phyloP scores from a whole-genome alignment of 2,888 invertebrate species.

The Matsumyia berberina region DNA sequence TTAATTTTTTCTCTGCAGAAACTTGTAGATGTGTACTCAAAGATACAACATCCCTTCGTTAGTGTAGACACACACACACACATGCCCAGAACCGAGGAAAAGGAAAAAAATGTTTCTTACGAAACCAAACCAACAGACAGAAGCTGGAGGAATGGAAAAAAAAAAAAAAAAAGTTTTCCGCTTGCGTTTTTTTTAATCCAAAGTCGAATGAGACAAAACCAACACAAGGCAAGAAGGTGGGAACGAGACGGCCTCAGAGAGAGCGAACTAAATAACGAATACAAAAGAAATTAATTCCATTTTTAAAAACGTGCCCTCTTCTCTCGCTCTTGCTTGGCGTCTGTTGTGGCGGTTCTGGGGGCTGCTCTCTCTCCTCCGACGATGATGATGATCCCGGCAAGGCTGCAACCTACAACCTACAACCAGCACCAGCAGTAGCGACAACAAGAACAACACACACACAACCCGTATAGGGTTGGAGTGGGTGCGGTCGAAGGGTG shows the following conservation, averaged over 20 bases:
- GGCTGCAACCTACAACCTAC: slow-evolving; percentile 68
- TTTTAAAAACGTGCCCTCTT: slow-evolving; percentile 78
- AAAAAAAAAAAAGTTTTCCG: slow-evolving; percentile 63
- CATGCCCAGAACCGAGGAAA: slow-evolving; percentile 13
- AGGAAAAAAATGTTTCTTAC: slow-evolving; percentile 68
- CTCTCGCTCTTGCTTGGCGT: slow-evolving; percentile 77
- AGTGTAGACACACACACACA: slow-evolving; percentile 63
- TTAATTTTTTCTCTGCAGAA: slow-evolving; percentile 75
- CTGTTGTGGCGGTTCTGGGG: slow-evolving; percentile 73
- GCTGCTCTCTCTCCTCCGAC: slow-evolving; percentile 39
- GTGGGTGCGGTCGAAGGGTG: slow-evolving; percentile 72
- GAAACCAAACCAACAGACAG: slow-evolving; percentile 75
- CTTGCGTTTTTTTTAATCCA: slow-evolving; percentile 68
- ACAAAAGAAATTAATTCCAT: slow-evolving; percentile 84
- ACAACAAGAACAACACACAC: slow-evolving; percentile 31
- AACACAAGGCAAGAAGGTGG: slow-evolving; percentile 58
- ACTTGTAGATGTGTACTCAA: slow-evolving; percentile 76
- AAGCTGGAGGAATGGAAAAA: slow-evolving; percentile 49
- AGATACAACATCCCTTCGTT: slow-evolving; percentile 76
- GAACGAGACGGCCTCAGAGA: slow-evolving; percentile 60
- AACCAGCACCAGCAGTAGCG: too few relatives aligned
- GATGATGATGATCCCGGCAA: slow-evolving; percentile 56
- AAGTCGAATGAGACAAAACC: slow-evolving; percentile 67
- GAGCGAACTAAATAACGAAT: slow-evolving; percentile 79
- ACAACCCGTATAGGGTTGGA: slow-evolving; percentile 51